These are phyloP conservation scores for Rhyacichthys aspro DNA, from an alignment of 2,797 vertebrate species.

Conservation along the genomic window DNA sequence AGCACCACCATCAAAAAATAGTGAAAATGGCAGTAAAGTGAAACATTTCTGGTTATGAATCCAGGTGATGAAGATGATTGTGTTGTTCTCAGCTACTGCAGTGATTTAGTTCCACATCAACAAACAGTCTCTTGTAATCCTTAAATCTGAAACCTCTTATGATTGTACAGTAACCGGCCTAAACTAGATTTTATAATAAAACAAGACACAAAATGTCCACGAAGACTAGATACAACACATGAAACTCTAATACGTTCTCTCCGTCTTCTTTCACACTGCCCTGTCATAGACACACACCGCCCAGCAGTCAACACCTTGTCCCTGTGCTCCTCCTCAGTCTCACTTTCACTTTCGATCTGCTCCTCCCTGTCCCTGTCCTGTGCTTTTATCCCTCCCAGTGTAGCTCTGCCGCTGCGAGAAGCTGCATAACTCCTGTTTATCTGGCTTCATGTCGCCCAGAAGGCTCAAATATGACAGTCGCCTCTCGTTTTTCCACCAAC, in stretches of 20 bases:
- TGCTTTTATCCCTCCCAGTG: slow-evolving; percentile 44
- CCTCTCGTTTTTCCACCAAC: slow-evolving; percentile 22
- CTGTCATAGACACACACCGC: slow-evolving; percentile 44
- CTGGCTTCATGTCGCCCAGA: slow-evolving; percentile 69
- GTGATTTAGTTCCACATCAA: too few species aligned
- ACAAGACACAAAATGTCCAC: too few species aligned
- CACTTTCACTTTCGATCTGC: slow-evolving; percentile 43
- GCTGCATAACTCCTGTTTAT: slow-evolving; percentile 71
- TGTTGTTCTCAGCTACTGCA: too few species aligned
- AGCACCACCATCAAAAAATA: too few species aligned
- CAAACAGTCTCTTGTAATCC: too few species aligned
- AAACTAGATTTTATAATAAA: too few species aligned
- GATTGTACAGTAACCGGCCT: too few species aligned
- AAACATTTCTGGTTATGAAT: too few species aligned
- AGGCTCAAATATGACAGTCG: slow-evolving; percentile 71
- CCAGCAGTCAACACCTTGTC: slow-evolving; percentile 49
- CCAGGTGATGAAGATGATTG: too few species aligned
- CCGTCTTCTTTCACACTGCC: slow-evolving; percentile 28
- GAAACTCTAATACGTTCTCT: slow-evolving; percentile 14
- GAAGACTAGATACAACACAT: too few species aligned
- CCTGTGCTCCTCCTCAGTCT: slow-evolving; percentile 25
- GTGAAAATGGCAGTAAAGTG: too few species aligned
- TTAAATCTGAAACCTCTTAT: too few species aligned
- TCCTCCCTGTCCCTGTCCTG: slow-evolving; percentile 38
- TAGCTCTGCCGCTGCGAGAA: slow-evolving; percentile 26